These are phyloP conservation scores for Epistrophe eligans DNA, from an alignment of 2,888 invertebrate species.

Conservation along the genomic window DNA sequence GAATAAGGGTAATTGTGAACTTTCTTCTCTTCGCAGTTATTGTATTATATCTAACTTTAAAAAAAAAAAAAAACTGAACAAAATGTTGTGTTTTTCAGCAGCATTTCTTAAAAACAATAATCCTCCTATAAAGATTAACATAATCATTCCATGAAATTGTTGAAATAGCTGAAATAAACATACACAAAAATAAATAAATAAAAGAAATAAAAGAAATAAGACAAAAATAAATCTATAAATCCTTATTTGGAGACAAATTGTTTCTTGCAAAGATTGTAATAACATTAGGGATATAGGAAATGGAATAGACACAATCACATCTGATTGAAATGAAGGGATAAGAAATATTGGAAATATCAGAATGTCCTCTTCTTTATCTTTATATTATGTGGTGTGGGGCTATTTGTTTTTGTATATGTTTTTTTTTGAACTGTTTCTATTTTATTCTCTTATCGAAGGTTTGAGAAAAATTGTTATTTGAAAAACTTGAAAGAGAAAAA, in stretches of 20 bases:
- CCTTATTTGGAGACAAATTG: constrained; percentile 50
- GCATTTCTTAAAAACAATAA: constrained; percentile 1
- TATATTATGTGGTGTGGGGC: not conserved
- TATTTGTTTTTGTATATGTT: not conserved
- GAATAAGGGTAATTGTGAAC: not conserved
- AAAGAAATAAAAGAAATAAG: not conserved
- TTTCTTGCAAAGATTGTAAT: constrained; percentile 41
- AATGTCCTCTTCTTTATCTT: not conserved
- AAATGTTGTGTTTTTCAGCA: not conserved
- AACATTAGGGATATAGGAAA: constrained; percentile 1
- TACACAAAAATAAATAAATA: not conserved
- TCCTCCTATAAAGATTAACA: constrained; percentile 18
- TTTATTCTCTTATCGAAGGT: not conserved
- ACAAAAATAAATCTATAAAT: constrained; percentile 37
- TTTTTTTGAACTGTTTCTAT: not conserved
- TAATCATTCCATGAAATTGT: constrained; percentile 31
- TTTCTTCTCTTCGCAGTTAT: not conserved
- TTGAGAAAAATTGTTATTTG: not conserved
- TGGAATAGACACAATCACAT: constrained; percentile 11
- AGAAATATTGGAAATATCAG: constrained; percentile 10
- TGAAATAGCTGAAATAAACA: not conserved
- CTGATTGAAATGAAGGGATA: constrained; percentile 33
- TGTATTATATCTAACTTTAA: not conserved
- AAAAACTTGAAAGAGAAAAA: constrained; percentile 14
- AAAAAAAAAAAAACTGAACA: not conserved